Evolutionary conservation across 1,140 invertebrate genomes (phyloP).

Genomic region (Euborellia annulipes): DNA sequence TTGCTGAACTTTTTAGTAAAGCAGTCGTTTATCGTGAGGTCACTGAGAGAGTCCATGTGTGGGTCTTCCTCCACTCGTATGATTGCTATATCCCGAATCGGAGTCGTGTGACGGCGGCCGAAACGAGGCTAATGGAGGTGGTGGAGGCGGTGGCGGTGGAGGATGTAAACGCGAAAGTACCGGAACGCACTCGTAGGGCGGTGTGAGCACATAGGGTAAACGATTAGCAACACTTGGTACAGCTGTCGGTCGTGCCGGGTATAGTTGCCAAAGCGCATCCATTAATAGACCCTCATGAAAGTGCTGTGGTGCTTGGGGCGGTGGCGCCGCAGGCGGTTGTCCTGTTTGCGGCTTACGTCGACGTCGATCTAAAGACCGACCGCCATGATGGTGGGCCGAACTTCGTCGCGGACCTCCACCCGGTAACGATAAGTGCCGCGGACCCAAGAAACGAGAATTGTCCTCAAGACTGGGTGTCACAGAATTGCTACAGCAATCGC

Average conservation of each 20-base stretch:
- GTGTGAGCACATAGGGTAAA: conserved; percentile 31
- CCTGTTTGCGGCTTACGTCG: conserved; percentile 18
- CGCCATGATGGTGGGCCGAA: conserved; percentile 7
- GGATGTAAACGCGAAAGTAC: conserved; percentile 32
- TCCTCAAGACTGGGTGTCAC: background rate
- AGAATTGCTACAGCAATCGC: conserved; percentile 20
- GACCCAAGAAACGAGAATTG: too few relatives aligned
- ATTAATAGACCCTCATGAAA: conserved; percentile 49
- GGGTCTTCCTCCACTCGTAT: conserved; percentile 31
- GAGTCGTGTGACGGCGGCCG: conserved; percentile 27
- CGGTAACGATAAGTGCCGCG: too few relatives aligned
- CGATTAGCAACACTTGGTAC: conserved; percentile 24
- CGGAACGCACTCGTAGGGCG: conserved; percentile 39
- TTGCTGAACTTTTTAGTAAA: too few relatives aligned
- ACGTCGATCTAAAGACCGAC: conserved; percentile 7
- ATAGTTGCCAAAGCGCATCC: conserved; percentile 42
- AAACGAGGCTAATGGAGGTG: conserved; percentile 17
- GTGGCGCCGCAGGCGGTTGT: conserved; percentile 1
- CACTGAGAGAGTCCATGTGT: too few relatives aligned
- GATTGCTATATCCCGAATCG: conserved; percentile 52
- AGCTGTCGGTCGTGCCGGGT: conserved; percentile 29
- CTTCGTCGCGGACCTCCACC: background rate
- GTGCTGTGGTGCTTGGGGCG: conserved; percentile 1
- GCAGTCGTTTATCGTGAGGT: too few relatives aligned
- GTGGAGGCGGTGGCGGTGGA: conserved; percentile 16